Evolutionary conservation across 2,797 vertebrate species (phyloP), one percentile per base, ranked within the genome.

Genomic region (Coregonus suidteri): DNA sequence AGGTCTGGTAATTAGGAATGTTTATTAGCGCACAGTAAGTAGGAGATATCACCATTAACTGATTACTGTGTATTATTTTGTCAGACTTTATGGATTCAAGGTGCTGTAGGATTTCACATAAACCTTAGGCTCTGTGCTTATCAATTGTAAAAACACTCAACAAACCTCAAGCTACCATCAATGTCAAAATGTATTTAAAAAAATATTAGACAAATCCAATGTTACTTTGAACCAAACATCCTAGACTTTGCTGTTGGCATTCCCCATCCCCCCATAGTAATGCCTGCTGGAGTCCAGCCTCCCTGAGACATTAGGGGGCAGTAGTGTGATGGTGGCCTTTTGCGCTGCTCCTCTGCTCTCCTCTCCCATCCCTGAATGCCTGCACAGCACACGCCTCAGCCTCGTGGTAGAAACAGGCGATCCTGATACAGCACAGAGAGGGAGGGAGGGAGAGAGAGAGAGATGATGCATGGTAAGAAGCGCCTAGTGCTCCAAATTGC

Each of bases 261-360:
- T 68, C 69, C 71, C 52, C 20, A 35, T 70, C 51, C 31, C 73
- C 53, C 20, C 1, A 53, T 54, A 76, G 52, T 41, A 64, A 53
- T 73, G 41, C 18, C 70, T 37, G 77, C 64, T 77, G 66, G 1
- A 52, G 15, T 81, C 71, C 52, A 69, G 71, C 31, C 52, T 35
- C 53, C 71, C 53, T 70, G 74, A 84, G 91, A 91, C 96, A 94
- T 94, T 96, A 96, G 96, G 95, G 95, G 96, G 96, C 96, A 96
- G 96, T 94, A 95, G 95, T 87, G 95, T 93, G 95, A 94, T 75
- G 84, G 94, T 95, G 86, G 85, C 86, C 82, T 82, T 47, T 80
- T 83, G 85, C 79, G 85, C 79, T 87, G 77, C 83, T 25, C 75
- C 75, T 82, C 74, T 72, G 62, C 74, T 69, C 65, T 35, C 51